Conservation (phyloP, 2,888 invertebrate genomes). For the Phrixothrix hirtus region DNA sequence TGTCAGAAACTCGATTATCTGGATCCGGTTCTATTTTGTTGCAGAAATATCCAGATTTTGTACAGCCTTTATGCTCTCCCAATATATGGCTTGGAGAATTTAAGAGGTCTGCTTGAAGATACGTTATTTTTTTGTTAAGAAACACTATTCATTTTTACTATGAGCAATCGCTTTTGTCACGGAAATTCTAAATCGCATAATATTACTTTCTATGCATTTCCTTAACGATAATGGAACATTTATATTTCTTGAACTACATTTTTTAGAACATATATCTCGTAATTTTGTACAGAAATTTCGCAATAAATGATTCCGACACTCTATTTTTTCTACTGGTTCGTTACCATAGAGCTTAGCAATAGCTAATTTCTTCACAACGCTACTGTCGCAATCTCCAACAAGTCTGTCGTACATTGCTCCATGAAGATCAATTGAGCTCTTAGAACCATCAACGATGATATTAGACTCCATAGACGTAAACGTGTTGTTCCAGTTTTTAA, state of each 20-base stretch:
- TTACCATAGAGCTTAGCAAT: not conserved
- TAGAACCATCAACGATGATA: conserved; percentile 5
- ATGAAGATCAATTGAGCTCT: not conserved
- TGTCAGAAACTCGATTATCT: not conserved
- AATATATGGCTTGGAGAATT: not conserved
- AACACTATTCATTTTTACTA: not conserved
- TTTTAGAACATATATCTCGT: not conserved
- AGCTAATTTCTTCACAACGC: not conserved
- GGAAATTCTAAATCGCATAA: not conserved
- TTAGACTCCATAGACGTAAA: conserved; percentile 2
- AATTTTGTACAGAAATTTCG: too few species aligned
- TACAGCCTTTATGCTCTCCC: not conserved
- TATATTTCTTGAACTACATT: not conserved
- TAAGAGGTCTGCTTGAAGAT: not conserved
- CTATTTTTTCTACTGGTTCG: not conserved
- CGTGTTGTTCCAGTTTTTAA: conserved; percentile 1
- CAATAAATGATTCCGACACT: not conserved
- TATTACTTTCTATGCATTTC: not conserved
- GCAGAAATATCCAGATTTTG: not conserved
- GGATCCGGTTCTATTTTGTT: not conserved
- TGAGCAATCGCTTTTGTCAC: not conserved
- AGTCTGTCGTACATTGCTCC: not conserved
- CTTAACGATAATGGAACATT: not conserved
- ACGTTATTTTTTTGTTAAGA: not conserved
- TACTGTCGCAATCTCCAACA: not conserved